Percentiles rank a stretch among this genome's conserved stretches.
Evolutionary conservation across 2,888 invertebrate species (phyloP).

Genomic region (Andrena marginata): DNA sequence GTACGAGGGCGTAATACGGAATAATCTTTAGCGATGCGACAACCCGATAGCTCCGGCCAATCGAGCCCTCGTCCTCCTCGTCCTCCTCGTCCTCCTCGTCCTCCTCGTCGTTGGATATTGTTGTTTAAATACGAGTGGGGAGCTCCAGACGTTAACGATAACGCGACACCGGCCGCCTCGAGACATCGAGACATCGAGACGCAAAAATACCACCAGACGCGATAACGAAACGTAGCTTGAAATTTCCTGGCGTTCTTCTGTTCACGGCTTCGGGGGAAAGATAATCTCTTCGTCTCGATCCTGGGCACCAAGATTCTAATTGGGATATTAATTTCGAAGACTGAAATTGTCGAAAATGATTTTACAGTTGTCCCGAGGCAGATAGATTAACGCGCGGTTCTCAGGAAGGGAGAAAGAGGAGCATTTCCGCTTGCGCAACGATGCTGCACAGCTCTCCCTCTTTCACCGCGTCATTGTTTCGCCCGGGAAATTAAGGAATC

Average conservation of each 20-base stretch:
- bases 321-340: too few species aligned
- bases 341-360: too few species aligned
- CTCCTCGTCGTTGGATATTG: constrained; percentile 1
- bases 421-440: constrained; percentile 42
- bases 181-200: background rate
- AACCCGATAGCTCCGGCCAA: constrained; percentile 4
- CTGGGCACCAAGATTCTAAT: background rate
- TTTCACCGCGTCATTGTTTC: constrained; percentile 56
- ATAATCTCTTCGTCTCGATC: constrained; percentile 8
- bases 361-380: too few species aligned
- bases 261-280: background rate
- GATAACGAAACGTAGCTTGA: constrained; percentile 11
- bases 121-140: constrained; percentile 21
- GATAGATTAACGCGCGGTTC: constrained; percentile 2
- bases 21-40: constrained; percentile 36
- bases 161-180: background rate
- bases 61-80: background rate
- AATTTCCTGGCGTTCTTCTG: constrained; percentile 8
- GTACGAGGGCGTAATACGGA: constrained; percentile 28
- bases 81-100: too few species aligned
- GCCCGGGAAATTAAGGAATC: constrained; percentile 40
- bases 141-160: constrained; percentile 14
- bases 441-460: constrained; percentile 9
- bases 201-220: background rate
- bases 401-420: constrained; percentile 14